Base-by-base conservation (phyloP, 2,113 vertebrate species). In the Boulengeromyrus knoepffleri region DNA sequence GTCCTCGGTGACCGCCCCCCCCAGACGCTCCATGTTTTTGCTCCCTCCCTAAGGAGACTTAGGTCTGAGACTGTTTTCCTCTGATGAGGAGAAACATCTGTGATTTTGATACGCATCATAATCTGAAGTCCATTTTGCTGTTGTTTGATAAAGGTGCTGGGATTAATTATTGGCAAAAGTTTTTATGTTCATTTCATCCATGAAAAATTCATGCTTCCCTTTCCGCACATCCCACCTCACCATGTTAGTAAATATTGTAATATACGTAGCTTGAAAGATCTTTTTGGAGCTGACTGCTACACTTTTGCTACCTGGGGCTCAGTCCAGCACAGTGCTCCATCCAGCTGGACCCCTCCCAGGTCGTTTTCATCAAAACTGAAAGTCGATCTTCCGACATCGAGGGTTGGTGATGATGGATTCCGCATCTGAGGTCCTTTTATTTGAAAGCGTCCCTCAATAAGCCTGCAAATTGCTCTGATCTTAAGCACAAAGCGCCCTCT, bases 381-480 rank as follows among this genome's bases (percentile, higher is more conserved):
- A 95, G 93, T 85, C 92, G 94, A 96, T 95, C 87, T 88, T 24
- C 53, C 95, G 93, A 91, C 89, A 83, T 92, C 92, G 49, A 89
- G 92, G 94, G 93, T 91, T 77, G 91, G 93, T 90, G 96, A 92
- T 96, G 97, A 97, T 94, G 96, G 96, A 96, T 94, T 95, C 91
- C 95, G 94, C 95, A 96, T 97, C 96, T 96, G 93, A 96, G 95
- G 95, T 95, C 93, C 94, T 97, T 97, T 97, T 97, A 96, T 97
- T 95, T 94, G 93, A 94, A 93, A 90, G 92, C 94, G 95, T 96
- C 96, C 94, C 88, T 95, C 93, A 95, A 96, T 94, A 94, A 96
- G 96, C 95, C 96, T 97, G 97, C 97, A 98, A 97, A 98, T 98
- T 97, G 97, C 96, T 98, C 96, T 96, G 97, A 97, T 98, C 96